phyloP scores from a whole-genome alignment of 2,888 invertebrate genomes.

The Netelia virgata region DNA sequence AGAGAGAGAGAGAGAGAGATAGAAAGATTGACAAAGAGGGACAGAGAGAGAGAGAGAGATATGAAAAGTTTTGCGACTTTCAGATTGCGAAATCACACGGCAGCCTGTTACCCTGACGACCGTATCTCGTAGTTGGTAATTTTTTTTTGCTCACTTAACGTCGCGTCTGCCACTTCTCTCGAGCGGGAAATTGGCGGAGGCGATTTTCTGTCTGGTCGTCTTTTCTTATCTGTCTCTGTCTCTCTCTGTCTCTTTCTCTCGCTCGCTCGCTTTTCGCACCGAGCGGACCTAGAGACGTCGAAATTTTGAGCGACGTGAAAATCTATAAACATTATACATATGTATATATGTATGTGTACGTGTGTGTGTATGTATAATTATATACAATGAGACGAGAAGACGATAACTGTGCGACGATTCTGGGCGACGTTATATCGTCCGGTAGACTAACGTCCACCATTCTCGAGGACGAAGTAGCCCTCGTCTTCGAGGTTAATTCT shows the following conservation, averaged over 20 bases:
- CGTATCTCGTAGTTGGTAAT: slow-evolving; percentile 56
- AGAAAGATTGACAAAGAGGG: too few species aligned
- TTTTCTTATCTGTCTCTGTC: neutral
- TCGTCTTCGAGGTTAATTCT: slow-evolving; percentile 65
- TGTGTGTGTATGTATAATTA: slow-evolving; percentile 16
- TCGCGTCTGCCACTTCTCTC: slow-evolving; percentile 12
- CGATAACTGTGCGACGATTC: slow-evolving; percentile 52
- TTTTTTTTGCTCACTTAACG: slow-evolving; percentile 29
- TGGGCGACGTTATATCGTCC: slow-evolving; percentile 48
- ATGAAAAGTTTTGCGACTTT: slow-evolving; percentile 44
- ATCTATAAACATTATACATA: neutral
- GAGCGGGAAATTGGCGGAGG: slow-evolving; percentile 45
- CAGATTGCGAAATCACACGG: slow-evolving; percentile 59
- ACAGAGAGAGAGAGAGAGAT: slow-evolving; percentile 18
- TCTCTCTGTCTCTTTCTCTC: neutral
- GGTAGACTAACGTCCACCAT: slow-evolving; percentile 61
- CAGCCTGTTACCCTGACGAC: slow-evolving; percentile 64
- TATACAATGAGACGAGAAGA: slow-evolving; percentile 62
- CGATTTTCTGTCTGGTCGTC: slow-evolving; percentile 31
- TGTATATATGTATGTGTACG: neutral
- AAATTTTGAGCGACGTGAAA: slow-evolving; percentile 39
- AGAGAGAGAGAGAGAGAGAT: slow-evolving; percentile 14
- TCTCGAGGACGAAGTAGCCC: slow-evolving; percentile 60
- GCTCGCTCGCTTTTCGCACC: neutral
- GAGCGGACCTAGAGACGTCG: neutral